Conservation (phyloP, 2,888 invertebrate genomes). For the Trachelus stipa region DNA sequence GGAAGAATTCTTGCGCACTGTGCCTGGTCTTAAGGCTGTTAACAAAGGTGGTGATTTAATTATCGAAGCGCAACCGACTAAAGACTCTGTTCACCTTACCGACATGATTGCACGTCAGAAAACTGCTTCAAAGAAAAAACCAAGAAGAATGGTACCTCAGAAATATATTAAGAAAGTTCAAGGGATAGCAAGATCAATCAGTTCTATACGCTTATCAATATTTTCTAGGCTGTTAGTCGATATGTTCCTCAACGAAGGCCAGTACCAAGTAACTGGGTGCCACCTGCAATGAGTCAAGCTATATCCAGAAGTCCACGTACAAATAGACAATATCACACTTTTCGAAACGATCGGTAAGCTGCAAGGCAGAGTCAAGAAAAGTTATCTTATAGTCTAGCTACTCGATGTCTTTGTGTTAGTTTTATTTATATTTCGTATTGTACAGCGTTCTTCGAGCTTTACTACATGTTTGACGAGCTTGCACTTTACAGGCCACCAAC, state of each 20-base stretch:
- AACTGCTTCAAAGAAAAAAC: slow-evolving; percentile 31
- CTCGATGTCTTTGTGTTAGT: neutral
- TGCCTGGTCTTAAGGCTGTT: slow-evolving; percentile 71
- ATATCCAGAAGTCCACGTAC: neutral
- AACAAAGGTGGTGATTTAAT: slow-evolving; percentile 69
- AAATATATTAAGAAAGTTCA: neutral
- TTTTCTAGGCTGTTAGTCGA: neutral
- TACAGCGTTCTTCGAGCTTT: neutral
- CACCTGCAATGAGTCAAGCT: neutral
- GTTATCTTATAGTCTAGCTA: neutral
- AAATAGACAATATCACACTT: neutral
- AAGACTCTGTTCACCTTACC: slow-evolving; percentile 73
- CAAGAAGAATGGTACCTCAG: slow-evolving; percentile 32
- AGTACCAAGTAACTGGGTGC: neutral
- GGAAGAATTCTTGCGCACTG: slow-evolving; percentile 72
- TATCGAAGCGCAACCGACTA: slow-evolving; percentile 72
- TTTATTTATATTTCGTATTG: neutral
- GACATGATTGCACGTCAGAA: slow-evolving; percentile 63
- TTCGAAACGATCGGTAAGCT: neutral
- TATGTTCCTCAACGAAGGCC: neutral
- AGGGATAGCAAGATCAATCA: neutral
- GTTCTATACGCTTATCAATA: neutral
- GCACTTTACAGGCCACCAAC: neutral
- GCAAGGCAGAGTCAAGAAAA: neutral
- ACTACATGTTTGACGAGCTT: neutral